Evolutionary conservation across 2,113 vertebrate genomes (phyloP).

Genomic region (Thalassoma bifasciatum): DNA sequence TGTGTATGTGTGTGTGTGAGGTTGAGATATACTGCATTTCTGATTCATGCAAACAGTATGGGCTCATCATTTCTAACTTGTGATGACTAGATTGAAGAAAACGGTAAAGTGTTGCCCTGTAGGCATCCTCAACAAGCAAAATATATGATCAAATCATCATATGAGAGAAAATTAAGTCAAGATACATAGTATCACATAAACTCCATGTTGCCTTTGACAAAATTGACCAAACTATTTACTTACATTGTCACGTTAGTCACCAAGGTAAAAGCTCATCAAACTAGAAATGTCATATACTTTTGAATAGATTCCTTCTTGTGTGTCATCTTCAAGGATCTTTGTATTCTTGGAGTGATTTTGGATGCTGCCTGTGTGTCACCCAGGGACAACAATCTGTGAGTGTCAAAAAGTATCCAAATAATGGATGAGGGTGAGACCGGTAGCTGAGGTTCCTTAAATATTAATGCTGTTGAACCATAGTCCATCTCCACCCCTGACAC

Average conservation of each 20-base stretch:
- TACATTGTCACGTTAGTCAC: conserved; percentile 10
- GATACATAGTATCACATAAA: conserved; percentile 19
- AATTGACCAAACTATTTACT: conserved; percentile 10
- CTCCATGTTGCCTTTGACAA: background rate
- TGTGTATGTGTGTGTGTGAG: conserved; percentile 27
- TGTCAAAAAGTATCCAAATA: conserved; percentile 69
- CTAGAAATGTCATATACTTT: conserved; percentile 47
- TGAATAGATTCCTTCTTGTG: conserved; percentile 13
- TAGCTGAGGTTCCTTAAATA: conserved; percentile 74
- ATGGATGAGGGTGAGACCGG: conserved; percentile 71
- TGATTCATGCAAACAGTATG: conserved; percentile 17
- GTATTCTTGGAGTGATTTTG: conserved; percentile 44
- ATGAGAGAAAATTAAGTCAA: conserved; percentile 72
- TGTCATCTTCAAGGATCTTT: conserved; percentile 32
- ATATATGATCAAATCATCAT: conserved; percentile 84
- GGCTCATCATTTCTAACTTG: conserved; percentile 54
- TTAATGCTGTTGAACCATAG: conserved; percentile 76
- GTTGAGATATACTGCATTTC: conserved; percentile 19
- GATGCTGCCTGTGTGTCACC: conserved; percentile 55
- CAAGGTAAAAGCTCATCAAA: conserved; percentile 63
- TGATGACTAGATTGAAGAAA: conserved; percentile 92
- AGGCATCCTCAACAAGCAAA: conserved; percentile 82
- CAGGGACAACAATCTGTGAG: conserved; percentile 66
- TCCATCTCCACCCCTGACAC: conserved; percentile 70
- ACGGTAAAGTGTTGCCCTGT: conserved; percentile 84